These are phyloP conservation scores for Rhodinocichla rosea DNA, from an alignment of 2,113 vertebrate species.

Conservation along the genomic window DNA sequence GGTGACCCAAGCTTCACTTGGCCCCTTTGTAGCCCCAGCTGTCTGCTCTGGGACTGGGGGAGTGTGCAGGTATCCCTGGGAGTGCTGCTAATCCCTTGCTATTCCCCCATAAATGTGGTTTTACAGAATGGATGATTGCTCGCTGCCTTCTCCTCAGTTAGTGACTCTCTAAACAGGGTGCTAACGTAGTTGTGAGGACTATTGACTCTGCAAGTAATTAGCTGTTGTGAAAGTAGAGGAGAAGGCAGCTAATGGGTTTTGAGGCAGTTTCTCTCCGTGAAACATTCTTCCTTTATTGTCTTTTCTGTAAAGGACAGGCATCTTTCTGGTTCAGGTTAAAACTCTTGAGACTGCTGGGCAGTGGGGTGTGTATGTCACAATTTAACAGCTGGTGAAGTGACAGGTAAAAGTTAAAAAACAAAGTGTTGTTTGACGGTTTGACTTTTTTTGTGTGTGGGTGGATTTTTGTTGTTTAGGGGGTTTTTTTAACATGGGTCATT, in stretches of 20 bases:
- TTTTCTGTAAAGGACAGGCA: background rate
- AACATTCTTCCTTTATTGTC: background rate
- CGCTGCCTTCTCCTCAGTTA: background rate
- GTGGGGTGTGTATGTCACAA: background rate
- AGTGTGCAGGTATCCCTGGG: background rate
- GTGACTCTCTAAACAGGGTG: background rate
- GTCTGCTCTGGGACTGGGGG: rapidly evolving
- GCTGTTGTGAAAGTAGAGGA: background rate
- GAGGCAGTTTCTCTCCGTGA: background rate
- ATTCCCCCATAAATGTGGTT: background rate
- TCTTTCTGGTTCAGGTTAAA: background rate
- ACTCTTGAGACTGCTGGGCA: background rate
- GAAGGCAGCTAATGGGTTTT: background rate
- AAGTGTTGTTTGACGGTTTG: background rate
- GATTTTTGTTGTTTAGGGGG: background rate
- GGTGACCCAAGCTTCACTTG: background rate
- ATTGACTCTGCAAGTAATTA: background rate
- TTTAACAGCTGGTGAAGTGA: background rate
- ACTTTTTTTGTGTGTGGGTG: background rate
- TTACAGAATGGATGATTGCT: background rate
- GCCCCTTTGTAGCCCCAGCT: background rate
- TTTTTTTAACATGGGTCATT: background rate
- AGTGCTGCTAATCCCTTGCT: background rate
- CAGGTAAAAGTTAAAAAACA: background rate
- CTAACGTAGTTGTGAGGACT: background rate